phyloP scores from a whole-genome alignment of 2,888 invertebrate species.

The Electrophaes corylata region DNA sequence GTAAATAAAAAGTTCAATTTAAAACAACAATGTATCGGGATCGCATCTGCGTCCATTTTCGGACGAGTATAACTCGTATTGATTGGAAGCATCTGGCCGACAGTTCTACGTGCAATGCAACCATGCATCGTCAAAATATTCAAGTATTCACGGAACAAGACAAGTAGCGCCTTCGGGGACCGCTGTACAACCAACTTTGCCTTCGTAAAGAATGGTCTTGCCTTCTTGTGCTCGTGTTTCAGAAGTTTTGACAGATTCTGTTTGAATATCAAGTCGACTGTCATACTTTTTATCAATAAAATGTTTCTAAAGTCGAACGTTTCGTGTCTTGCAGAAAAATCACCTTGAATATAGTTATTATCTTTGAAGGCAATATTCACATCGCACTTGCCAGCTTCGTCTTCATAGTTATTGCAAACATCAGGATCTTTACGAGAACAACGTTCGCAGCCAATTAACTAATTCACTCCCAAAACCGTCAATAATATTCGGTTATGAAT shows the following conservation, averaged over 20 bases:
- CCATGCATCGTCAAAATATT: slow-evolving; percentile 45
- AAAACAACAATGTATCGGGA: slow-evolving; percentile 63
- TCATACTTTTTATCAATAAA: slow-evolving; percentile 41
- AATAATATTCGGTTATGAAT: slow-evolving; percentile 28
- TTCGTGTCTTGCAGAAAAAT: slow-evolving; percentile 26
- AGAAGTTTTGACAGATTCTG: slow-evolving; percentile 57
- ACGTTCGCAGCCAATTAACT: slow-evolving; percentile 19
- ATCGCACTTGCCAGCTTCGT: not conserved
- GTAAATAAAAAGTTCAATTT: slow-evolving; percentile 74
- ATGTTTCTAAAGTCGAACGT: slow-evolving; percentile 33
- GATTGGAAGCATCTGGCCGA: slow-evolving; percentile 63
- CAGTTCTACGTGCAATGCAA: slow-evolving; percentile 48
- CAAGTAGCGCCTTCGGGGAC: slow-evolving; percentile 45
- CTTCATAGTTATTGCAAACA: slow-evolving; percentile 7
- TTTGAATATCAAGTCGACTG: slow-evolving; percentile 58
- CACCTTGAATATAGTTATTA: slow-evolving; percentile 25
- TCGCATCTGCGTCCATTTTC: slow-evolving; percentile 67
- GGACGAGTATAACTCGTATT: slow-evolving; percentile 54
- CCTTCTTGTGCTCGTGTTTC: slow-evolving; percentile 44
- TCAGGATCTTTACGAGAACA: slow-evolving; percentile 17
- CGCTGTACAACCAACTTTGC: slow-evolving; percentile 43
- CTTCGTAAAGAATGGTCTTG: slow-evolving; percentile 56
- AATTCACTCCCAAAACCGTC: slow-evolving; percentile 19
- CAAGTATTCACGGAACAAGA: slow-evolving; percentile 47
- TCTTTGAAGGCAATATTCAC: slow-evolving; percentile 9